Percentiles rank a stretch among this genome's conserved stretches.
phyloP scores from a whole-genome alignment of 2,888 invertebrate species.

The Aromia moschata region DNA sequence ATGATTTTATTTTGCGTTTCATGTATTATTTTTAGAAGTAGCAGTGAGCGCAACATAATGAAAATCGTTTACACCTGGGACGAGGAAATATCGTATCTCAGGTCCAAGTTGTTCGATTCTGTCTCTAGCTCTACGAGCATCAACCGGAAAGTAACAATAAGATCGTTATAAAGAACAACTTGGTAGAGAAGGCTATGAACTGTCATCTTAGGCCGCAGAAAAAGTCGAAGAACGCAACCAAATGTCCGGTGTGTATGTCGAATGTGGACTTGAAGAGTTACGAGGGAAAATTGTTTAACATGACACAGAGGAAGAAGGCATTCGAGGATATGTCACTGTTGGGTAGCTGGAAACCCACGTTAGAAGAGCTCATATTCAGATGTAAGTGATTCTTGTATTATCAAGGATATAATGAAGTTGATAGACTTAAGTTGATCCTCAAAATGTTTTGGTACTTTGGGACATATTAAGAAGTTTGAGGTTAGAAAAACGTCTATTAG shows the following conservation, averaged over 20 bases:
- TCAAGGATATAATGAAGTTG: too few species aligned
- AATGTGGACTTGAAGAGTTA: constrained; percentile 63
- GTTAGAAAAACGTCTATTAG: too few species aligned
- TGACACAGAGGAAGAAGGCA: constrained; percentile 61
- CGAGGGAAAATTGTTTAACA: constrained; percentile 68
- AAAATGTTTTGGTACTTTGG: too few species aligned
- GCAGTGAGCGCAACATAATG: constrained; percentile 41
- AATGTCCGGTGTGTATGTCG: constrained; percentile 63
- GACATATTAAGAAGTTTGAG: too few species aligned
- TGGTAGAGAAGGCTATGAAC: constrained; percentile 65
- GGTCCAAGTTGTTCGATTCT: constrained; percentile 53
- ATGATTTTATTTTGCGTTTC: too few species aligned
- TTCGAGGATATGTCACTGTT: constrained; percentile 64
- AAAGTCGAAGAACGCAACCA: constrained; percentile 45
- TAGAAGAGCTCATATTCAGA: constrained; percentile 69
- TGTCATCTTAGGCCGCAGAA: constrained; percentile 67
- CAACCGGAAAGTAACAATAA: constrained; percentile 17
- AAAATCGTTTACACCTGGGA: constrained; percentile 53
- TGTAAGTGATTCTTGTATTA: constrained; percentile 50
- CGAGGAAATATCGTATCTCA: constrained; percentile 52
- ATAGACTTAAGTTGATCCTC: too few species aligned
- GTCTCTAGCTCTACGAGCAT: constrained; percentile 47
- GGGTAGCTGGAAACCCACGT: constrained; percentile 72
- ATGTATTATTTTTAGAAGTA: constrained; percentile 27
- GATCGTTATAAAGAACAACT: constrained; percentile 46